Evolutionary conservation across 1,140 invertebrate species (phyloP), one percentile per base, ranked within the genome.

Genomic region (Pseudomyrmex sp.): DNA sequence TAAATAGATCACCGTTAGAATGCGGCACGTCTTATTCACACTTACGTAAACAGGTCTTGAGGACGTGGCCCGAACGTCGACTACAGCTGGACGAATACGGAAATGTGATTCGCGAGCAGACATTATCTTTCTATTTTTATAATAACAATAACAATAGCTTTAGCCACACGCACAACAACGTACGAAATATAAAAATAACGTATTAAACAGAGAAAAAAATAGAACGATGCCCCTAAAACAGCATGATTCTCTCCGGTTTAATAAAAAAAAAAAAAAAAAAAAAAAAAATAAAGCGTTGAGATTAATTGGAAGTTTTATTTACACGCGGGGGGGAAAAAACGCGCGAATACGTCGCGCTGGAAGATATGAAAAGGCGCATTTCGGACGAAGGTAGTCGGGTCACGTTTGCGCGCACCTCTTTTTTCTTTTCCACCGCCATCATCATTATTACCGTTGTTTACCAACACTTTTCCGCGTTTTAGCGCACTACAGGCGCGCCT

Each of bases 41-140:
- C 88, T 89, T 89, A 89, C 87, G 87, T 89, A 89, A 89, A 89
- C 88, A 80, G 84, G 87, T 86, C 88, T 82, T 59, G 87, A 80
- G 87, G 72, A 79, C 75, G 74, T 68, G 76, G 65, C 65, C 61
- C 61, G n/a, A 59, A 48, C n/a, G 9, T 46, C 12, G 44, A 12
- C 65, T 8, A 5, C 65, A n/a, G 66, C 66, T 80, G 76, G 56
- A 80, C 76, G 76, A 80, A 80, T 80, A 80, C 70, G 76, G 76
- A 80, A 80, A 35, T 35, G 66, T 72, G 76, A 72, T 23, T 15
- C 48, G 52, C n/a, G 70, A 62, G 48, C 58, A 1, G n/a, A 35
- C 18, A 69, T 50, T 68, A 12, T 35, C 54, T 10, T 18, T 35
- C 46, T 70, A 59, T 56, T n/a, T 69, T 69, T 26, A 1, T 1